Evolutionary conservation across 2,888 invertebrate species (phyloP).

Genomic region (Eupithecia dodoneata): DNA sequence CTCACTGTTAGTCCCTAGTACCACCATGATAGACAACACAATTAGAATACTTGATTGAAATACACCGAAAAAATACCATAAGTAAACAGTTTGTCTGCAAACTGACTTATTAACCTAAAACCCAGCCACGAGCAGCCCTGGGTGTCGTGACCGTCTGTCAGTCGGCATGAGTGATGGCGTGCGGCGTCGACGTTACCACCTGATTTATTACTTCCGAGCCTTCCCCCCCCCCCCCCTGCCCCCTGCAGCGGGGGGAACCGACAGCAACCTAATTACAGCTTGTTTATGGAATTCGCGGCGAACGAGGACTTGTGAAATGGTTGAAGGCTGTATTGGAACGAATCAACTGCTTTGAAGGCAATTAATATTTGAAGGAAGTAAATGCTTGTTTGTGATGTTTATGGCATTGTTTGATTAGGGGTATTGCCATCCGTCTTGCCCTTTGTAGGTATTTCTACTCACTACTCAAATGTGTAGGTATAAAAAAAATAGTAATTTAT

Average conservation of each 20-base stretch:
- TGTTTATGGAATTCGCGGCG: constrained; percentile 42
- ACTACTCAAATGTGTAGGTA: background rate
- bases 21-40: background rate
- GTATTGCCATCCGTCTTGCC: background rate
- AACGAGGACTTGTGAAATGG: constrained; percentile 25
- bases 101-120: constrained; percentile 28
- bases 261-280: constrained; percentile 52
- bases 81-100: constrained; percentile 2
- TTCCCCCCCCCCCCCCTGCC: constrained; percentile 48
- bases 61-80: background rate
- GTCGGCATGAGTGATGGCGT: constrained; percentile 80
- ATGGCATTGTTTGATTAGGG: constrained; percentile 4
- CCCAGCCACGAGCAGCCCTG: constrained; percentile 55
- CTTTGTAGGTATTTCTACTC: background rate
- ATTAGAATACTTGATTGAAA: background rate
- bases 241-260: constrained; percentile 43
- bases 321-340: constrained; percentile 17
- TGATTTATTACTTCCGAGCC: constrained; percentile 82
- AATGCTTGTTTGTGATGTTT: constrained; percentile 8
- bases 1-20: background rate
- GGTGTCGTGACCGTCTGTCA: constrained; percentile 75
- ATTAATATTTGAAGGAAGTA: constrained; percentile 11
- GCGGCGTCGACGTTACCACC: constrained; percentile 80
- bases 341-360: constrained; percentile 12
- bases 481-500: no score